Evolutionary conservation across 1,140 invertebrate species (phyloP), one percentile per base, ranked within the genome.

Genomic region (Dendrolimus punctatus): DNA sequence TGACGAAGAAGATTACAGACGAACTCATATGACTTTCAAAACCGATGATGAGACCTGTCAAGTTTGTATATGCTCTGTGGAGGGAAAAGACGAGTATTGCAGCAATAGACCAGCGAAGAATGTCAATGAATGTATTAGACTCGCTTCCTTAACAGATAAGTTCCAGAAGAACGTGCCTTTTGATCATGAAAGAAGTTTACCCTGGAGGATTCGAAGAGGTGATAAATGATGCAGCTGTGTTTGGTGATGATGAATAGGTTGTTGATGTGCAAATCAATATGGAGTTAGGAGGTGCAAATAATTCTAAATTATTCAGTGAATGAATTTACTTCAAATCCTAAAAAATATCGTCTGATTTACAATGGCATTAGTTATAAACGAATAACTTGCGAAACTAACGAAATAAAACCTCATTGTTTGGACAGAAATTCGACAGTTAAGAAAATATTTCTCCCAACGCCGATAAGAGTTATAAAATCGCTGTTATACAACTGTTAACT

Each of bases 171-270:
- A 70, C 39, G 6, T 66, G 8, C 73, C 76, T 0, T 85, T 59
- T 51, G 60, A 69, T 5, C 76, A 76, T 43, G 61, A 67, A 7
- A 77, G 65, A 9, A 57, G 55, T 23, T 55, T 85, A 39, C 40
- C 74, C 0, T 70, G 71, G 46, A 71, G 74, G 46, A 76, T 85
- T 6, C 67, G 82, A 40, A 60, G 80, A 82, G 75, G 79, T 78
- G 71, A 23, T 36, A 23, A 51, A 10, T 39, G 39, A 7, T 56
- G 49, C 49, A 58, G 52, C 37, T 58, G 55, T 46, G 38, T 6
- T 6, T 46, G 6, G 46, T 6, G 46, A 38, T 23, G 23, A 23
- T 23, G 23, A n/a, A 46, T 46, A 4, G 10, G 45, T 23, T 23
- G 10, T 10, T 46, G 36, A 8, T 38, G 38, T 7, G 37, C 37